Base-by-base conservation (phyloP, 64 coral and sea anemone genomes). In the Trachythela sp. region DNA sequence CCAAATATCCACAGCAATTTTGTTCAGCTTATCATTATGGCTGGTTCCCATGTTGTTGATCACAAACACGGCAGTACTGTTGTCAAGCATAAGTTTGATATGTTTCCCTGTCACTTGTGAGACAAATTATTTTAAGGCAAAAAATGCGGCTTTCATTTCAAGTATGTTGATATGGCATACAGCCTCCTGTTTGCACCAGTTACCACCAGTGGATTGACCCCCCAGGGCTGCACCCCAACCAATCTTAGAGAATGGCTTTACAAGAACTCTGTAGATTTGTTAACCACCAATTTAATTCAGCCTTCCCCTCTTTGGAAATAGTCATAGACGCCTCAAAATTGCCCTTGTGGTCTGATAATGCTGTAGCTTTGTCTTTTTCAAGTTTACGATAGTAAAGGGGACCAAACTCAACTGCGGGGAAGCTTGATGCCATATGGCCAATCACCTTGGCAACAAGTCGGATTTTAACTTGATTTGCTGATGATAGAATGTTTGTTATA, bases 41-140 rank as follows among this genome's bases (percentile, higher is more conserved):
- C 92, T 51, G 5, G 83, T 89, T 2, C 88, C 92, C 88, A 89
- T 93, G 34, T 93, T 93, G 40, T 93, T 93, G 7, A 93, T 86
- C 8, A 43, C 24, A 86, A 51, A 37, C 6, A 92, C 84, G 0
- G 90, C 85, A 24, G 90, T 85, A 32, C 87, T 90, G 34, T 93
- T 93, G 36, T 93, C 88, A 49, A 89, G 40, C 88, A 90, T 89
- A 18, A 86, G 40, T 35, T 93, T 89, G 4, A 93, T 84, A 93
- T 93, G 92, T 29, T 93, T 89, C 17, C n/a, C 76, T 26, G 43
- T 39, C 43, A 93, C 41, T 42, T 36, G 48, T 14, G 76, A 20
- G 20, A 85, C 49, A 42, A 89, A 93, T 58, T 48, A 80, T 26
- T 89, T 85, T 10, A 89, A 22, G 36, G 88, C 87, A 89, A 93